phyloP scores from a whole-genome alignment of 1,140 invertebrate genomes.

The Pentalonia nigronervosa region DNA sequence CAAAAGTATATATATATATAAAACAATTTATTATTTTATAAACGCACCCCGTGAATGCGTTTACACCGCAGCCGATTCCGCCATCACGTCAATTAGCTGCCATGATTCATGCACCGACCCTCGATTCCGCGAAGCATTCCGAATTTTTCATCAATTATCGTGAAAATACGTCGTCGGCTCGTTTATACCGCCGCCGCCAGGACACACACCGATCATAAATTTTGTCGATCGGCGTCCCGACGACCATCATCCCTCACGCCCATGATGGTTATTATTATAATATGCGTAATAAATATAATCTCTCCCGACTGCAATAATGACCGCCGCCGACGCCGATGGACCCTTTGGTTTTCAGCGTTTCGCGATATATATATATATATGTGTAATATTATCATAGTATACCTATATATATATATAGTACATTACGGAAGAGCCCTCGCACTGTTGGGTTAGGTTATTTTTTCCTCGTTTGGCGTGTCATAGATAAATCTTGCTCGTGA shows the following conservation, averaged over 20 bases:
- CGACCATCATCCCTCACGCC: neutral
- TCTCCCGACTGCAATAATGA: neutral
- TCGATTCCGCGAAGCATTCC: neutral
- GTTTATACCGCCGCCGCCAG: neutral
- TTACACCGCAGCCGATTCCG: neutral
- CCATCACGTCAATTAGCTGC: slow-evolving; percentile 6
- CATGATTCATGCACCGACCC: neutral
- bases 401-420: no score
- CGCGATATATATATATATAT: neutral
- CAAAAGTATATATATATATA: neutral
- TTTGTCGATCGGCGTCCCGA: neutral
- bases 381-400: neutral
- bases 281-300: neutral
- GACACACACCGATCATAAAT: neutral
- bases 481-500: neutral
- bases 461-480: neutral
- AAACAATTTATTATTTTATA: neutral
- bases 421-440: neutral
- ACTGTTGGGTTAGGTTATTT: neutral
- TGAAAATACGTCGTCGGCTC: neutral
- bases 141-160: neutral
- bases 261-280: neutral
- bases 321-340: neutral
- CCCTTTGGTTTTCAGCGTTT: neutral
- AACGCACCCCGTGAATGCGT: neutral